A percentile compares a stretch with the other conserved stretches of the same genome.
These are phyloP conservation scores for Meteorus colon DNA, from an alignment of 2,888 invertebrate species.

Conservation along the genomic window DNA sequence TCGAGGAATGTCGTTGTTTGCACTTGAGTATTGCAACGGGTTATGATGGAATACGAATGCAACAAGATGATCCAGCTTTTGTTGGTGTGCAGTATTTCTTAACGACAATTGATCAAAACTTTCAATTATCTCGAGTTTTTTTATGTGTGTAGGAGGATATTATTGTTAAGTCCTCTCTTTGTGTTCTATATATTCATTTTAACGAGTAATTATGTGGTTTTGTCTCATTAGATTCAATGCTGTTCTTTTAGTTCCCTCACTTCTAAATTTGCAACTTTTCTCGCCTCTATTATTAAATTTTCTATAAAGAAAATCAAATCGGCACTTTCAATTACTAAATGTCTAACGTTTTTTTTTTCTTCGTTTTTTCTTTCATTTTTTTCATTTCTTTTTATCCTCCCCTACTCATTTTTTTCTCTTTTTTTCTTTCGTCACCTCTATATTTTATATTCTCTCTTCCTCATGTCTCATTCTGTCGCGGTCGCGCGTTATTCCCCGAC, in stretches of 20 bases:
- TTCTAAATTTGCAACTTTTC: background rate
- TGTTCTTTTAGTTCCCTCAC: background rate
- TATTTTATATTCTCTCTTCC: conserved; percentile 33
- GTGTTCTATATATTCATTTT: background rate
- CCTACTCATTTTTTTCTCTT: background rate
- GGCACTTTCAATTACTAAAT: conserved; percentile 67
- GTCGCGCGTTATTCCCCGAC: conserved; percentile 53
- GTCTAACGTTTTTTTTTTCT: conserved; percentile 37
- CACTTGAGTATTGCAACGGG: background rate
- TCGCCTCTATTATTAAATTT: conserved; percentile 5
- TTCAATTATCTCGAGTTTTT: conserved; percentile 61
- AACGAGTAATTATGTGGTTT: background rate
- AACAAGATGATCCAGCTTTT: conserved; percentile 8
- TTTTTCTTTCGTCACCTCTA: background rate
- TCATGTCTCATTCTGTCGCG: conserved; percentile 50
- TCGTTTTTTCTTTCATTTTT: conserved; percentile 17
- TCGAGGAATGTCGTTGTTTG: background rate
- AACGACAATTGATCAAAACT: conserved; percentile 65
- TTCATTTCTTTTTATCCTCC: background rate
- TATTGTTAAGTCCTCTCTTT: background rate
- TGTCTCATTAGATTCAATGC: background rate
- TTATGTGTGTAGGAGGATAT: background rate
- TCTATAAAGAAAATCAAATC: conserved; percentile 61
- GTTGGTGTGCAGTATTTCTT: conserved; percentile 47
- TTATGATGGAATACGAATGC: background rate